Base-by-base conservation (phyloP, 2,113 vertebrate genomes). In the Terrapene triunguis region DNA sequence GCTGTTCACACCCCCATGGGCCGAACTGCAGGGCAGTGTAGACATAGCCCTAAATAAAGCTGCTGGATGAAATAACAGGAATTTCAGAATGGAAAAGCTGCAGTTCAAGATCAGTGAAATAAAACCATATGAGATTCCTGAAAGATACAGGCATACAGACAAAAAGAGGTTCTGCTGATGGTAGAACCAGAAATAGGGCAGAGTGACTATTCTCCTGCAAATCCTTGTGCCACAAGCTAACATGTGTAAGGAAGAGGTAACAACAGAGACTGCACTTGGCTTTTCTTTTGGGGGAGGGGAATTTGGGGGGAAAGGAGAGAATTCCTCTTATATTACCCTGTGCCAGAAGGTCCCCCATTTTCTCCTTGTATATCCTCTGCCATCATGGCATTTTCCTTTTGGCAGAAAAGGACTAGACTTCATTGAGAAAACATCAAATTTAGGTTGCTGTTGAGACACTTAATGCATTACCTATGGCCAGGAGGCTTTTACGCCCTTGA, bases 171-270 rank as follows among this genome's bases (percentile, higher is more conserved):
- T 89, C 84, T 87, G 62, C 38, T 50, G 9, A 57, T 47, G 42
- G 87, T 83, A 57, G 54, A 84, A 47, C 10, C 54, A 65, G 82
- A 25, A 10, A 50, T 16, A 32, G 47, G 17, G 32, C 25, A n/a
- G 44, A 9, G 32, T 32, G 19, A 65, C 48, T 84, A 50, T 19
- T 29, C 50, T 80, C 50, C 44, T 50, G 25, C 12, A 35, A 59
- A 84, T 59, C 53, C 38, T 55, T 89, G 44, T 9, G 54, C 55
- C 59, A 50, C 69, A 93, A 89, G 5, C 5, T 10, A 13, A 27
- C 82, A 0, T 11, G 47, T 27, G 7, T 62, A 57, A 50, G 80
- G 62, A 0, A 0, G 69, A 88, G 13, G 38, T 74, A 88, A 88
- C 48, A 80, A 50, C 0, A 17, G 48, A 78, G 80, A 25, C n/a